Evolutionary conservation across 2,797 vertebrate species (phyloP), one percentile per base, ranked within the genome.

Genomic region (Peromyscus nudipes): DNA sequence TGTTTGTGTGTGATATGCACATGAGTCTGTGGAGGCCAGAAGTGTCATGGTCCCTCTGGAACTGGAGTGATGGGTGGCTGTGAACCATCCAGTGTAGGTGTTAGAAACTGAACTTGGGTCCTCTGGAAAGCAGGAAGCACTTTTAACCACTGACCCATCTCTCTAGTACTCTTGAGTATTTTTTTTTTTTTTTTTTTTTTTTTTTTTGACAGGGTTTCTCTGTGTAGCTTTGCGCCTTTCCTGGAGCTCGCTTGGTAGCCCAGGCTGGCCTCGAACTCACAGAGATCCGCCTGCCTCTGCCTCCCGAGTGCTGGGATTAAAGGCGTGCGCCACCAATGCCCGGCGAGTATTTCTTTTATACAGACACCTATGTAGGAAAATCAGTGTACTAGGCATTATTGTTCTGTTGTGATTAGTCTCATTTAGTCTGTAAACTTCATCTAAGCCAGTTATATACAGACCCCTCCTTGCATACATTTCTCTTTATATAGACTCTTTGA

Each of bases 1-100:
- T 17, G 4, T 34, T 0, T 2, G 4, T 34, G 3, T 37, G 17
- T 40, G 11, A 60, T 81, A 13, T 40, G 25, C 16, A 64, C 4
- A 4, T 21, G 40, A 11, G 27, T n/a, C 40, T 62, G 16, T 43
- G 60, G 25, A 82, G 57, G 8, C 25, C 37, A 62, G 81, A 83
- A 43, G 7, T 81, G 13, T 82, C 55, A 60, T 29, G n/a, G 37
- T 27, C 34, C 27, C 27, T 82, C 60, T 83, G 37, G 27, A 83
- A 43, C 37, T 83, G 27, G 43, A 67, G 43, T 85, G 25, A 52
- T 23, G 23, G 25, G 73, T 76, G 73, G 40, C 12, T 46, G 73
- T 76, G 73, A 76, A 5, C 73, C 40, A 27, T 37, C 4, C 10
- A 40, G 73, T 76, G 40, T 76, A 40, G 12, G 31, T 69, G 40